These are phyloP conservation scores for Tyrophagus putrescentiae DNA, from an alignment of 1,140 invertebrate genomes.

Conservation along the genomic window DNA sequence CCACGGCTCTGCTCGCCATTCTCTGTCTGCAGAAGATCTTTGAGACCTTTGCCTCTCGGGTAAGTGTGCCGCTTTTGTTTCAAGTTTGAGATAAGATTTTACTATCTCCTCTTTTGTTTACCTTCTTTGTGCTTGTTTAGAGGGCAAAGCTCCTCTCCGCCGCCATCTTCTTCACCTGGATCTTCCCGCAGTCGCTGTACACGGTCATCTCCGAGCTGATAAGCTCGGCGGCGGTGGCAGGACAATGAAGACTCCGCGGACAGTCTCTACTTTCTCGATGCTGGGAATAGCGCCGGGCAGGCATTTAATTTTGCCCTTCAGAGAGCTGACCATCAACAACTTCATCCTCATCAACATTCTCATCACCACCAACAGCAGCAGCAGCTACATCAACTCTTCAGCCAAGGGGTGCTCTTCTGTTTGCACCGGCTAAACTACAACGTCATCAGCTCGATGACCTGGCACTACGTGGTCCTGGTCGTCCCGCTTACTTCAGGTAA, in stretches of 20 bases:
- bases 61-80: no score
- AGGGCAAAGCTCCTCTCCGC: slow-evolving; percentile 8
- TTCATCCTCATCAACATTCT: neutral
- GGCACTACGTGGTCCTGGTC: slow-evolving; percentile 27
- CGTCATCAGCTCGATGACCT: slow-evolving; percentile 24
- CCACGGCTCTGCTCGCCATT: slow-evolving; percentile 23
- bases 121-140: no score
- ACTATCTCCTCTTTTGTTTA: no score
- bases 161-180: slow-evolving; percentile 18
- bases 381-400: no score
- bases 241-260: no score
- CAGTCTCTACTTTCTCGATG: slow-evolving; percentile 17
- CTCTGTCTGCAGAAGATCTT: slow-evolving; percentile 24
- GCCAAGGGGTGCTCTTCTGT: slow-evolving; percentile 26
- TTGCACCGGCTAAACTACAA: slow-evolving; percentile 23
- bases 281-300: neutral
- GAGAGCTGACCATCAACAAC: neutral
- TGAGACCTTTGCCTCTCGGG: slow-evolving; percentile 9
- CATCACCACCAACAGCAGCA: neutral
- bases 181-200: slow-evolving; percentile 25
- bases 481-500: slow-evolving; percentile 25
- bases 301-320: neutral
- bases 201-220: slow-evolving; percentile 7
- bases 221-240: neutral
- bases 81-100: no score